Evolutionary conservation across 2,888 invertebrate species (phyloP), one percentile per base, ranked within the genome.

Genomic region (Herminia tarsipennalis): DNA sequence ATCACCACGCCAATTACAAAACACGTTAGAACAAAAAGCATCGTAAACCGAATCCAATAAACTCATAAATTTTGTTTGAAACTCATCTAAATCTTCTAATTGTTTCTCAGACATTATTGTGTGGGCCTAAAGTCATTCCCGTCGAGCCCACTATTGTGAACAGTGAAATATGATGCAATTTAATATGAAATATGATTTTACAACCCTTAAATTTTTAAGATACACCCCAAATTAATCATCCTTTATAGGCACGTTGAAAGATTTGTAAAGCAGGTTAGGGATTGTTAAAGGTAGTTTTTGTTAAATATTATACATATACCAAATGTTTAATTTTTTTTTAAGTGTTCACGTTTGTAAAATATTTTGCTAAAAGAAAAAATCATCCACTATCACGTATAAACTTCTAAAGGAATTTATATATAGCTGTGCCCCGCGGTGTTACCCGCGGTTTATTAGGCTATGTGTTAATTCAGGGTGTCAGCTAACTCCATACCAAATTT

Each of bases 71-170:
- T 63, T 35, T 30, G 18, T 50, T 63, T 61, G 56, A 63, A 79
- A 77, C 65, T 76, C 73, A 72, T 72, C 72, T 81, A 78, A 83
- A 83, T 78, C 74, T 72, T 66, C 73, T 70, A 70, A 82, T 83
- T 83, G 81, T 82, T 75, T 73, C 68, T 70, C 64, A 64, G 66
- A 56, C 58, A 48, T 65, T 60, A 70, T 81, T 80, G 79, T 65
- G 32, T 50, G 37, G 47, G 48, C 30, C 66, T 62, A 67, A 43
- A 57, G 60, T 55, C 66, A 56, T 66, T 63, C 38, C 33, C 40
- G 67, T 54, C 66, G 48, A 34, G 13, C 35, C 27, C 53, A 56
- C 68, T 65, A 76, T 79, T 79, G 78, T 79, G 41, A 25, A 27
- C 24, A 17, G 30, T 76, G 72, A 79, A 71, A 68, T 75, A 79